A percentile compares a stretch with the other conserved stretches of the same genome.
Conservation (phyloP, 2,797 vertebrate species). For the Rhinophrynus dorsalis region DNA sequence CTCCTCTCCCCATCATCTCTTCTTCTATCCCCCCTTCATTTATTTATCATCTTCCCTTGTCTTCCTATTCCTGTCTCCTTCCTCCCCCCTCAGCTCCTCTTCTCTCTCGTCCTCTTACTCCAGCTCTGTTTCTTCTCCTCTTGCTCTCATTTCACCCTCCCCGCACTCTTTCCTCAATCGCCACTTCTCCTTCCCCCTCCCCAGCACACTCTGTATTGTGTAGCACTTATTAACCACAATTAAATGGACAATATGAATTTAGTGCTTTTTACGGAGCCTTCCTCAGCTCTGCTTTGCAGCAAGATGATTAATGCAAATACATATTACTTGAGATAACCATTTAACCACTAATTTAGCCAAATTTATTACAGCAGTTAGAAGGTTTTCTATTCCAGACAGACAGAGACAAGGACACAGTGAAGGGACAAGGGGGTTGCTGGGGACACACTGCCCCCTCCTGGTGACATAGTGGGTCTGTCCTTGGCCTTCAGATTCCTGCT, state of each 20-base stretch:
- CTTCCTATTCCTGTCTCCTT: not conserved
- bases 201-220: conserved; percentile 82
- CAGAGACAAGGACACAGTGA: conserved; percentile 78
- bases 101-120: too few species aligned
- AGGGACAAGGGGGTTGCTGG: conserved; percentile 62
- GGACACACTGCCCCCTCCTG: conserved; percentile 86
- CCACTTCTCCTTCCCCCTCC: conserved; percentile 55
- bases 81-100: not conserved
- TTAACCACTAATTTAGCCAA: conserved; percentile 98
- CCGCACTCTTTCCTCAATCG: not conserved
- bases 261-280: conserved; percentile 82
- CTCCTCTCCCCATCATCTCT: too few species aligned
- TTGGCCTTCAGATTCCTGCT: not conserved
- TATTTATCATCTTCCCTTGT: too few species aligned
- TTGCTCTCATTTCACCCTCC: not conserved
- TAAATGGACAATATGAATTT: conserved; percentile 95
- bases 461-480: conserved; percentile 24
- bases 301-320: conserved; percentile 98
- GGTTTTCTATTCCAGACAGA: conserved; percentile 82
- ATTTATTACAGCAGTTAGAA: conserved; percentile 91
- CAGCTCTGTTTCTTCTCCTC: not conserved
- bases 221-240: conserved; percentile 91
- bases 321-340: conserved; percentile 99
- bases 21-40: too few species aligned
- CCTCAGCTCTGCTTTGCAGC: conserved; percentile 90